Conservation (phyloP, 2,113 vertebrate species). For the Bothrops jararaca region DNA sequence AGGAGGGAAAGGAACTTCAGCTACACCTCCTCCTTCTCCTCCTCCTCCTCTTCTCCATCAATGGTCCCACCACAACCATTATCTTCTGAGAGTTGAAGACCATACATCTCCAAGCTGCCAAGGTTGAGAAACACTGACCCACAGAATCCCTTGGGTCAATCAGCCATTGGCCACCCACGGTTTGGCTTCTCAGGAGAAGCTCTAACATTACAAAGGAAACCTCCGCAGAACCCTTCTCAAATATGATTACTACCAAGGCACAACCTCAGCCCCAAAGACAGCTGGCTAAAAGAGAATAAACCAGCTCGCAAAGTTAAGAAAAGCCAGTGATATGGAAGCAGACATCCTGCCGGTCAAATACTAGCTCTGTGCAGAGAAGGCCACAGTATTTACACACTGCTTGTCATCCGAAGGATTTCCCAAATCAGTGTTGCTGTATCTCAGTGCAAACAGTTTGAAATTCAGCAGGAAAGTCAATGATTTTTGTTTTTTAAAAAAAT, state of each 20-base stretch:
- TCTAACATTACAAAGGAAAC: neutral
- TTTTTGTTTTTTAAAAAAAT: neutral
- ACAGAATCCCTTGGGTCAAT: neutral
- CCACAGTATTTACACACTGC: neutral
- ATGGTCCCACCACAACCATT: neutral
- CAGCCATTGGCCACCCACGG: neutral
- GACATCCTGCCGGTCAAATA: neutral
- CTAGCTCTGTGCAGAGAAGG: neutral
- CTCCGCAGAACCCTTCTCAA: neutral
- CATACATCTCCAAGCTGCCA: neutral
- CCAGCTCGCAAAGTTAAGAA: neutral
- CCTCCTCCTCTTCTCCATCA: neutral
- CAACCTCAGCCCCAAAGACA: neutral
- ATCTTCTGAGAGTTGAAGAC: neutral
- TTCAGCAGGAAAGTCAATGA: slow-evolving; percentile 23
- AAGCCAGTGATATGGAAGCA: neutral
- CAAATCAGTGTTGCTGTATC: neutral
- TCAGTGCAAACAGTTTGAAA: neutral
- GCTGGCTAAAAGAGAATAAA: neutral
- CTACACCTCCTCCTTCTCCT: neutral
- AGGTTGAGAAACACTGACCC: neutral
- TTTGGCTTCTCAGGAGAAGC: neutral
- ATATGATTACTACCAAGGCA: neutral
- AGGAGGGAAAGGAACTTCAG: neutral
- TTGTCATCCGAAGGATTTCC: neutral